Evolutionary conservation across 2,888 invertebrate species (phyloP).

Genomic region (Dicyrtoma fusca): DNA sequence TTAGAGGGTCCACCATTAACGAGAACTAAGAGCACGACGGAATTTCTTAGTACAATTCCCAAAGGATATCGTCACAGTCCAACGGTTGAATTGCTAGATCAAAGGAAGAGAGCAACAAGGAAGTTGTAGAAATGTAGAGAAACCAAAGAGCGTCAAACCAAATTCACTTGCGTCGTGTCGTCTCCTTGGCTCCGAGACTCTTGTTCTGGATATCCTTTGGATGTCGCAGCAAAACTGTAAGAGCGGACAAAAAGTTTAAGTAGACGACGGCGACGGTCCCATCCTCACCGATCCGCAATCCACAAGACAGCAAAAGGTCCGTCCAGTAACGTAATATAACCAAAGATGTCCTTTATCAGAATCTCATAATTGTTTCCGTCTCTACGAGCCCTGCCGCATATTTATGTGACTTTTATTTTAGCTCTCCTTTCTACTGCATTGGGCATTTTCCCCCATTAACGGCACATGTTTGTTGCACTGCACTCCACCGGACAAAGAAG

Average conservation of each 20-base stretch:
- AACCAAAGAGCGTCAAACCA: background rate
- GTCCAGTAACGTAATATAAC: background rate
- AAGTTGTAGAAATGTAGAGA: slow-evolving; percentile 15
- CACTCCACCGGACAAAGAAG: too few relatives aligned
- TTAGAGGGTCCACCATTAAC: slow-evolving; percentile 40
- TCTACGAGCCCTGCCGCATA: slow-evolving; percentile 33
- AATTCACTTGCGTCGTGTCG: background rate
- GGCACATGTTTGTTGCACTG: slow-evolving; percentile 13
- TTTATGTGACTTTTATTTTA: slow-evolving; percentile 37
- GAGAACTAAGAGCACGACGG: slow-evolving; percentile 34
- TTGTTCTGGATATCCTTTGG: too few relatives aligned
- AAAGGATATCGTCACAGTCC: slow-evolving; percentile 12
- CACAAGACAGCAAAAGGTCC: too few relatives aligned
- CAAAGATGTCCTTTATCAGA: slow-evolving; percentile 4
- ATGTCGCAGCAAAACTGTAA: background rate
- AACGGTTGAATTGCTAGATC: slow-evolving; percentile 23
- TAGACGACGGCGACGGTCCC: too few relatives aligned
- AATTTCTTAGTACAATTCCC: slow-evolving; percentile 37
- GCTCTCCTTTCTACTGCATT: slow-evolving; percentile 6
- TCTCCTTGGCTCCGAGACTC: background rate
- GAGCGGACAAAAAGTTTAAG: background rate
- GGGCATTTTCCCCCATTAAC: slow-evolving; percentile 3
- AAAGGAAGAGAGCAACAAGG: slow-evolving; percentile 10
- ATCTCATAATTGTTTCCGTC: slow-evolving; percentile 39
- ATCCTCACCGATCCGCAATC: background rate